These are phyloP conservation scores for Lordiphosa clarofinis DNA, from an alignment of 1,140 invertebrate genomes.

Conservation along the genomic window DNA sequence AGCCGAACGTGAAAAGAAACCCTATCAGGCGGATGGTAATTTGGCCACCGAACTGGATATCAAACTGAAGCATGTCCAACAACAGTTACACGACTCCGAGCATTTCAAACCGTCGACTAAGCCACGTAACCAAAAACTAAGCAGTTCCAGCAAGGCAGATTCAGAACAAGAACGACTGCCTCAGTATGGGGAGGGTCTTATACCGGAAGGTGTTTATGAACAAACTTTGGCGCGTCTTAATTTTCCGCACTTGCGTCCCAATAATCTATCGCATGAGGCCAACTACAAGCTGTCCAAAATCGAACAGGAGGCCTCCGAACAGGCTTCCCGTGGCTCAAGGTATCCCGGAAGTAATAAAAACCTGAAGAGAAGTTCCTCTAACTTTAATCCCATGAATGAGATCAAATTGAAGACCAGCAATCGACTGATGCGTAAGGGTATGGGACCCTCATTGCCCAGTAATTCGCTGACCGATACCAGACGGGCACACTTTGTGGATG, in stretches of 20 bases:
- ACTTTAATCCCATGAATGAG: constrained; percentile 72
- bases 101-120: background rate
- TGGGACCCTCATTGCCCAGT: constrained; percentile 68
- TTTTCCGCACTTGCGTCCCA: background rate
- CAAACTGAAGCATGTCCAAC: constrained; percentile 25
- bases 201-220: constrained; percentile 36
- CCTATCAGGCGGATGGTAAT: background rate
- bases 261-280: constrained; percentile 68
- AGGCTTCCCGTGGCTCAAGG: constrained; percentile 1
- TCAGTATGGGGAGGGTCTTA: constrained; percentile 7
- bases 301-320: constrained; percentile 67
- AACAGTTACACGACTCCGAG: constrained; percentile 16
- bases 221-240: constrained; percentile 23
- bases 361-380: constrained; percentile 38
- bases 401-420: constrained; percentile 70
- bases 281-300: constrained; percentile 75
- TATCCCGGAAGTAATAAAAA: background rate
- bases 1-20: background rate
- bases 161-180: background rate
- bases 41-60: constrained; percentile 3
- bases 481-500: constrained; percentile 23
- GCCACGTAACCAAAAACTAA: background rate
- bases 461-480: constrained; percentile 38
- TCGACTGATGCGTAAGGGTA: constrained; percentile 58
- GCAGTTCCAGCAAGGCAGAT: background rate